Conservation (phyloP, 2,113 vertebrate genomes). For the Hypomesus transpacificus region DNA sequence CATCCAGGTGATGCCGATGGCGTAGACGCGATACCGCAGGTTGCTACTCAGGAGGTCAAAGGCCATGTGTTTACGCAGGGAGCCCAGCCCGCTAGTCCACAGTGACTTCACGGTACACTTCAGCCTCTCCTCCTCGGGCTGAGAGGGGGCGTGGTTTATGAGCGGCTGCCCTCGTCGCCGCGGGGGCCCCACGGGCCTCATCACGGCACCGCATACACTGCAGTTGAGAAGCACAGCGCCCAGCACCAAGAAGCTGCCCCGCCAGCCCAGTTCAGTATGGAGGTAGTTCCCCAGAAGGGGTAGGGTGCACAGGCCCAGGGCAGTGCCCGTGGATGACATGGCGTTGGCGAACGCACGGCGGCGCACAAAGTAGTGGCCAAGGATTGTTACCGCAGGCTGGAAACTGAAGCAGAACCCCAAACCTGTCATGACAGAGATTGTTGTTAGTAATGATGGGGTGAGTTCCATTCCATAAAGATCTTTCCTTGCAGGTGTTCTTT, state of each 20-base stretch:
- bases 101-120: constrained; percentile 4
- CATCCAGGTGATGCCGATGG: constrained; percentile 81
- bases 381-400: constrained; percentile 82
- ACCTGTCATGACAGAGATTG: constrained; percentile 61
- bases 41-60: constrained; percentile 85
- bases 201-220: constrained; percentile 86
- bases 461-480: too few species aligned
- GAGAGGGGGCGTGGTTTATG: constrained; percentile 40
- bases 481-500: too few species aligned
- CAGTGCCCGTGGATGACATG: constrained; percentile 81
- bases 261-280: constrained; percentile 83
- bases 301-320: constrained; percentile 81
- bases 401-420: constrained; percentile 92
- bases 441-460: background rate
- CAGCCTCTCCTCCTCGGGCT: constrained; percentile 8
- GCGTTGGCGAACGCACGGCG: constrained; percentile 81
- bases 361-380: constrained; percentile 86
- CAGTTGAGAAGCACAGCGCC: constrained; percentile 85
- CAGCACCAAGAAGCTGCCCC: constrained; percentile 86
- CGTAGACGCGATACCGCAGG: constrained; percentile 72
- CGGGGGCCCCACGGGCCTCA: constrained; percentile 77
- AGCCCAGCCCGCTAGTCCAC: constrained; percentile 19
- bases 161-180: constrained; percentile 38
- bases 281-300: constrained; percentile 82
- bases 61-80: constrained; percentile 78